Conservation (phyloP, 2,113 vertebrate species). For the Chrysochloris asiatica region DNA sequence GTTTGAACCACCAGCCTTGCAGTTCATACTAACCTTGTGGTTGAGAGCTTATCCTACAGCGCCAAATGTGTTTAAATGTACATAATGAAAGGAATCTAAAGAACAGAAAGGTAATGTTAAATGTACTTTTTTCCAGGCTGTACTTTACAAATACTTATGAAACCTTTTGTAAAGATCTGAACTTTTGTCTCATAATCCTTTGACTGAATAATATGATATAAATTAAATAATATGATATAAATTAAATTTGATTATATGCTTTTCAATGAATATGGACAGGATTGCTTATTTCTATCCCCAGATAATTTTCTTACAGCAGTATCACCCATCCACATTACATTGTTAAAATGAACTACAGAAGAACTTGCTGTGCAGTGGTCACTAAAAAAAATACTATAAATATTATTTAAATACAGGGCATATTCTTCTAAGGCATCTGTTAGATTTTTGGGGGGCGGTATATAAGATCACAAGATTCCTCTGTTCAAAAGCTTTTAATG, state of each 20-base stretch:
- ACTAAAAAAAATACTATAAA: constrained; percentile 1
- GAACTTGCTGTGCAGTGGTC: background rate
- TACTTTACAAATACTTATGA: background rate
- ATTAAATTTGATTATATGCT: constrained; percentile 17
- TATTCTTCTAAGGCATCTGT: constrained; percentile 1
- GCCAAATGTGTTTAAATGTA: background rate
- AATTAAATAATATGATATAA: too few species aligned
- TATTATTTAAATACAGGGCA: constrained; percentile 3
- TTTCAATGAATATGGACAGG: constrained; percentile 16
- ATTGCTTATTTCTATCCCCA: constrained; percentile 21
- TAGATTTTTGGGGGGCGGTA: background rate
- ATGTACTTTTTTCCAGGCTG: background rate
- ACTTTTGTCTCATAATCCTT: background rate
- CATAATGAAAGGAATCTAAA: background rate
- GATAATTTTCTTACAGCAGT: constrained; percentile 16
- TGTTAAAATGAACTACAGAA: constrained; percentile 31
- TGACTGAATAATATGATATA: constrained; percentile 20
- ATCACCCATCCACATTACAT: background rate
- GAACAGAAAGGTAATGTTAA: background rate
- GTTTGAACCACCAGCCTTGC: too few species aligned
- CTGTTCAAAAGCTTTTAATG: background rate
- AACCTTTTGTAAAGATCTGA: background rate
- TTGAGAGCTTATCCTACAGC: too few species aligned
- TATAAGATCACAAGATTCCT: background rate
- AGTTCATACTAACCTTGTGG: too few species aligned